These are phyloP conservation scores for Theristicus caerulescens DNA, from an alignment of 2,113 vertebrate species.

Conservation along the genomic window DNA sequence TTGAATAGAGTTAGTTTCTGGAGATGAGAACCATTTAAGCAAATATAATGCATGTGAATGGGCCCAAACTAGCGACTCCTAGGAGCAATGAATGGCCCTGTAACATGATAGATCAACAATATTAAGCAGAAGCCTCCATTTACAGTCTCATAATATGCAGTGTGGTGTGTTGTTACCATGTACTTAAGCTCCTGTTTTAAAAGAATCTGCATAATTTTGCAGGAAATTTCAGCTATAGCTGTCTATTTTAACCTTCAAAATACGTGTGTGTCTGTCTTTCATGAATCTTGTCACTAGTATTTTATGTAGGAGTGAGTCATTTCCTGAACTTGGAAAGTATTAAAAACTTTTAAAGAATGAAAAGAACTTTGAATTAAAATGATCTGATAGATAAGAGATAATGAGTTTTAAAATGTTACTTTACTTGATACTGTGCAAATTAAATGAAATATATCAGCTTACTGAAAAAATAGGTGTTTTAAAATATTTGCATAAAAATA, in stretches of 20 bases:
- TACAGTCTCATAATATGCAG: background rate
- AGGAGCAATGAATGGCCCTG: background rate
- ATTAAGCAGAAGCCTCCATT: background rate
- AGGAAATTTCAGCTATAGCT: background rate
- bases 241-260: background rate
- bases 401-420: background rate
- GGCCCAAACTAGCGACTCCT: background rate
- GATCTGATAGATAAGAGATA: background rate
- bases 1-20: background rate
- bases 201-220: background rate
- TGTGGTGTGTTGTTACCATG: background rate
- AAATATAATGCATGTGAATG: background rate
- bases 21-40: background rate
- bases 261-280: background rate
- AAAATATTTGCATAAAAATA: background rate
- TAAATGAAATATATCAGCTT: background rate
- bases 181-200: background rate
- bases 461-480: accelerated
- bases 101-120: background rate
- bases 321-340: background rate
- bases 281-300: background rate
- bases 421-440: background rate
- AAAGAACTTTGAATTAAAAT: background rate
- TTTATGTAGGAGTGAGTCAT: background rate
- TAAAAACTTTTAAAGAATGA: background rate